Percentiles rank a stretch among this genome's conserved stretches.
These are phyloP conservation scores for Chionoecetes opilio DNA, from an alignment of 1,140 invertebrate genomes.

Conservation along the genomic window DNA sequence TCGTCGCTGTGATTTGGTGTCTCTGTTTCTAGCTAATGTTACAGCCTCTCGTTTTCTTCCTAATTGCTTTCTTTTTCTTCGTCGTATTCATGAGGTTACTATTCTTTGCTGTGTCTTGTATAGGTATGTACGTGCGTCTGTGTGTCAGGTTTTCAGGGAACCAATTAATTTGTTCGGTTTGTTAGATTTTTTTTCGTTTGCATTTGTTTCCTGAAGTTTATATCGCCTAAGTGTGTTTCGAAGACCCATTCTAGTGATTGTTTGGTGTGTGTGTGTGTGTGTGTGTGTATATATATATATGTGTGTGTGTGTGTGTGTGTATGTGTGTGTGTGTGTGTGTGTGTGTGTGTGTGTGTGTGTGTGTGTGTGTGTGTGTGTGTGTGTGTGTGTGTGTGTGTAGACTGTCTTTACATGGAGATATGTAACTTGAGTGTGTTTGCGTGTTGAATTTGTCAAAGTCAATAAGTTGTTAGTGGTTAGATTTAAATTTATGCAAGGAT, in stretches of 20 bases:
- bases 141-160: too few species aligned
- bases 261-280: neutral
- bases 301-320: neutral
- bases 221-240: too few species aligned
- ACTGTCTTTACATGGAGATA: too few species aligned
- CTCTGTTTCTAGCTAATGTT: neutral
- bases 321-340: too few species aligned
- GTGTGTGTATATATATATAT: neutral
- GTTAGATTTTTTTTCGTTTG: too few species aligned
- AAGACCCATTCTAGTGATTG: too few species aligned
- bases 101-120: neutral
- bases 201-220: too few species aligned
- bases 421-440: neutral
- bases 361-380: neutral
- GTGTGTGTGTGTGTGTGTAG: conserved; percentile 8
- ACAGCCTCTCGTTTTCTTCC: neutral
- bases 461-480: neutral
- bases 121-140: neutral
- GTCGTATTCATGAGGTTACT: neutral
- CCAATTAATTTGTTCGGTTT: too few species aligned
- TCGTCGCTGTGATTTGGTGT: neutral
- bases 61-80: too few species aligned
- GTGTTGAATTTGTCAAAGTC: neutral
- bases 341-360: too few species aligned
- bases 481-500: neutral